phyloP scores from a whole-genome alignment of 2,888 invertebrate genomes.

The Clistopyga incitator region DNA sequence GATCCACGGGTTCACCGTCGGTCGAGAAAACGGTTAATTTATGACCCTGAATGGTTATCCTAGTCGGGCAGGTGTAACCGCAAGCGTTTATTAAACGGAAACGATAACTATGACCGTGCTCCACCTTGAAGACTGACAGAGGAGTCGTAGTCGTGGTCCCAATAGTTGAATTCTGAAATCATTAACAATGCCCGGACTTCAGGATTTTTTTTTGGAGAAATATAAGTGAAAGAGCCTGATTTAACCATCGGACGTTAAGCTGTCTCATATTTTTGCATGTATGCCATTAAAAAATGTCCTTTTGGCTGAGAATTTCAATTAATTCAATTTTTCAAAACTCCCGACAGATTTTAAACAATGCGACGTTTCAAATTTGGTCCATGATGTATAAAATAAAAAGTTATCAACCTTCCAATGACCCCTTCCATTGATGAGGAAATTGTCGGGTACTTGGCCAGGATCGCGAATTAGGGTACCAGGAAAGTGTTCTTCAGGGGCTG shows the following conservation, averaged over 20 bases:
- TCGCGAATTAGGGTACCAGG: slow-evolving; percentile 90
- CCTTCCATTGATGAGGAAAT: slow-evolving; percentile 93
- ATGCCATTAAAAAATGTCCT: too few relatives aligned
- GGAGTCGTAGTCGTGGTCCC: slow-evolving; percentile 73
- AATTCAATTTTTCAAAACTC: too few relatives aligned
- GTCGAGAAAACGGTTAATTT: slow-evolving; percentile 85
- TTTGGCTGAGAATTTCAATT: too few relatives aligned
- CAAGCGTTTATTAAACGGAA: slow-evolving; percentile 86
- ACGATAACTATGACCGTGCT: slow-evolving; percentile 85
- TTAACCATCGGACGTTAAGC: too few relatives aligned
- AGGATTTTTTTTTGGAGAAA: background rate
- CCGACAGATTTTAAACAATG: too few relatives aligned
- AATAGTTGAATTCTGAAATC: slow-evolving; percentile 70
- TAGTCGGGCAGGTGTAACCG: slow-evolving; percentile 85
- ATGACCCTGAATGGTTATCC: slow-evolving; percentile 85
- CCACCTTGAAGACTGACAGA: slow-evolving; percentile 77
- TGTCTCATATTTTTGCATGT: too few relatives aligned
- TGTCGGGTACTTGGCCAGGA: slow-evolving; percentile 92
- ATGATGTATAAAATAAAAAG: background rate
- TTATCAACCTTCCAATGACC: slow-evolving; percentile 82
- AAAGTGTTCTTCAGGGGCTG: slow-evolving; percentile 91
- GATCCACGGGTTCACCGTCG: slow-evolving; percentile 86
- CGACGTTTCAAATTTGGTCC: too few relatives aligned
- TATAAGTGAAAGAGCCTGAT: too few relatives aligned
- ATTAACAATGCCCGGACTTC: background rate